Conservation (phyloP, 2,797 vertebrate genomes). For the Sebastes dallii region DNA sequence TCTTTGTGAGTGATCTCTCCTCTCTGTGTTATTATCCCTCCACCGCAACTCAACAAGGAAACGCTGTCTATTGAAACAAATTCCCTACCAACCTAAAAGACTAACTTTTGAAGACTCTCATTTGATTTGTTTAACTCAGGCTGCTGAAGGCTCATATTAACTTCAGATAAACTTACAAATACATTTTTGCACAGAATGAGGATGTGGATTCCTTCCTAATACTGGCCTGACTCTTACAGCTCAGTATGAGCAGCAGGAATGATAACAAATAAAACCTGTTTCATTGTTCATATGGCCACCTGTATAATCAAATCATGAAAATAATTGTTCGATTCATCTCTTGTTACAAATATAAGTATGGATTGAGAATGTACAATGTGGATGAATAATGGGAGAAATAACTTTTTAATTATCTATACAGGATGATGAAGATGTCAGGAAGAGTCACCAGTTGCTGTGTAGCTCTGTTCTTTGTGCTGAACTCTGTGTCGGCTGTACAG, state of each 20-base stretch:
- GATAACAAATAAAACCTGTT: no score
- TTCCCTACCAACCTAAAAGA: neutral
- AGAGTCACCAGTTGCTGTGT: slow-evolving; percentile 4
- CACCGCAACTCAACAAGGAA: neutral
- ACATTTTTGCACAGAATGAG: neutral
- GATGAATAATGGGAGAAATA: neutral
- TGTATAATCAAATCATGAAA: no score
- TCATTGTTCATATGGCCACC: no score
- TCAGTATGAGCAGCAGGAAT: no score
- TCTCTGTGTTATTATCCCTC: neutral
- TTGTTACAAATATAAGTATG: neutral
- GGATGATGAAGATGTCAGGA: slow-evolving; percentile 37
- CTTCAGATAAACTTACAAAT: neutral
- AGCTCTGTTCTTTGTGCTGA: slow-evolving; percentile 32
- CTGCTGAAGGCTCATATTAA: neutral
- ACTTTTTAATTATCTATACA: slow-evolving; percentile 13
- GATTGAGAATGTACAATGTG: neutral
- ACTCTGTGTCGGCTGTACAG: slow-evolving; percentile 35
- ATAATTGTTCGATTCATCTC: no score
- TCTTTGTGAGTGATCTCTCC: neutral
- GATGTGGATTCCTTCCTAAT: neutral
- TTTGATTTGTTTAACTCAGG: neutral
- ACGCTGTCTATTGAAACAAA: neutral
- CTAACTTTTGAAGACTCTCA: neutral
- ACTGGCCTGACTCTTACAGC: no score